These are phyloP conservation scores for Ceratosolen solmsi DNA, from an alignment of 1,140 invertebrate genomes.

Conservation along the genomic window DNA sequence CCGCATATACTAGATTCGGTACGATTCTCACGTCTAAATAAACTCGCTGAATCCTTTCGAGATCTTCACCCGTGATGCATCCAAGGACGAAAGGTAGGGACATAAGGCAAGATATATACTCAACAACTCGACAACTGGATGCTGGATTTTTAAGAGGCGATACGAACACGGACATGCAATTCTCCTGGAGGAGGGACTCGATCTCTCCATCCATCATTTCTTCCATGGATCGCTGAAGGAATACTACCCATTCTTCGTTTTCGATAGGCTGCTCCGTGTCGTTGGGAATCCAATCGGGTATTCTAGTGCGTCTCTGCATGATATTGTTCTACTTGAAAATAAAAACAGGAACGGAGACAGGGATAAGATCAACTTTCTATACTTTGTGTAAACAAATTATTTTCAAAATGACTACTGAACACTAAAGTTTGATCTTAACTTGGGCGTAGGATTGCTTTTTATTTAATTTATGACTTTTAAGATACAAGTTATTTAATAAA, in stretches of 20 bases:
- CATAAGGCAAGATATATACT: slow-evolving; percentile 80
- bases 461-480: too few species aligned
- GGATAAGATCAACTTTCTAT: too few species aligned
- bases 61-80: slow-evolving; percentile 70
- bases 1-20: slow-evolving; percentile 83
- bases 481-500: too few species aligned
- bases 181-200: slow-evolving; percentile 80
- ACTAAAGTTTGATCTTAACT: too few species aligned
- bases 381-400: too few species aligned
- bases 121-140: slow-evolving; percentile 77
- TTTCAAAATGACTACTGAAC: too few species aligned
- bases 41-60: slow-evolving; percentile 78
- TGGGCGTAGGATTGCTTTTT: too few species aligned
- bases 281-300: slow-evolving; percentile 61
- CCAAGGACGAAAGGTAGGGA: slow-evolving; percentile 80
- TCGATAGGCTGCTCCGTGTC: slow-evolving; percentile 79
- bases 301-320: slow-evolving; percentile 7
- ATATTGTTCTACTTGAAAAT: slow-evolving; percentile 22
- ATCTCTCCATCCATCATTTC: slow-evolving; percentile 83
- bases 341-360: too few species aligned
- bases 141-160: slow-evolving; percentile 80
- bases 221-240: slow-evolving; percentile 78
- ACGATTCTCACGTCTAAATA: slow-evolving; percentile 84
- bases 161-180: slow-evolving; percentile 82
- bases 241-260: slow-evolving; percentile 85